A percentile compares a stretch with the other conserved stretches of the same genome.
Conservation (phyloP, 2,888 invertebrate species). For the Gnatocerus cornutus region DNA sequence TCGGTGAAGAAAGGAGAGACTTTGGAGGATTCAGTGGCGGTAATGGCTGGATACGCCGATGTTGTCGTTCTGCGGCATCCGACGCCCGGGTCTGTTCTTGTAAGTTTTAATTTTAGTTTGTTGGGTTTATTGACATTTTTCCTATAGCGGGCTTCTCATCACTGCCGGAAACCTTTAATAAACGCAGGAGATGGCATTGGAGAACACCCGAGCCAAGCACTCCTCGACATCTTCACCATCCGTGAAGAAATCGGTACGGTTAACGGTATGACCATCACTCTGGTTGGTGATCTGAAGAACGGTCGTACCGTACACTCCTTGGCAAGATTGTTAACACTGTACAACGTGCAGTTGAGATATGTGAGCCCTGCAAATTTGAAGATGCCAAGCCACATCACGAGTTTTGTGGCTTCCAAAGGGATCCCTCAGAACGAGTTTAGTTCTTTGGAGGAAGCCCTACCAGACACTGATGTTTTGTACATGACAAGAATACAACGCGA, state of each 20-base stretch:
- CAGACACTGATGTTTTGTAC: conserved; percentile 97
- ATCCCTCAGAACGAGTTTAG: conserved; percentile 83
- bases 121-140: conserved; percentile 18
- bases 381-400: conserved; percentile 92
- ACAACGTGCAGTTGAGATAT: conserved; percentile 94
- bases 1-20: conserved; percentile 98
- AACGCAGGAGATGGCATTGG: conserved; percentile 99
- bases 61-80: conserved; percentile 96
- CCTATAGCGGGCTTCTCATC: conserved; percentile 84
- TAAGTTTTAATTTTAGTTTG: conserved; percentile 71
- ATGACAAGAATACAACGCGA: conserved; percentile 99
- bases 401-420: conserved; percentile 85
- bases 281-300: conserved; percentile 98
- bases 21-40: conserved; percentile 88
- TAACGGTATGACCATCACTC: conserved; percentile 96
- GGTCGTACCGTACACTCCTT: conserved; percentile 98
- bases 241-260: conserved; percentile 99
- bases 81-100: conserved; percentile 90
- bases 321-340: conserved; percentile 92
- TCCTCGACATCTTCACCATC: conserved; percentile 98
- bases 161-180: conserved; percentile 91
- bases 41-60: conserved; percentile 95
- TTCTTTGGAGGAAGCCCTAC: conserved; percentile 89
- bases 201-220: conserved; percentile 98
- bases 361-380: conserved; percentile 90